Percentiles rank a stretch among this genome's conserved stretches.
Conservation (phyloP, 23 tunicate genomes). For the Ciona savignyi region DNA sequence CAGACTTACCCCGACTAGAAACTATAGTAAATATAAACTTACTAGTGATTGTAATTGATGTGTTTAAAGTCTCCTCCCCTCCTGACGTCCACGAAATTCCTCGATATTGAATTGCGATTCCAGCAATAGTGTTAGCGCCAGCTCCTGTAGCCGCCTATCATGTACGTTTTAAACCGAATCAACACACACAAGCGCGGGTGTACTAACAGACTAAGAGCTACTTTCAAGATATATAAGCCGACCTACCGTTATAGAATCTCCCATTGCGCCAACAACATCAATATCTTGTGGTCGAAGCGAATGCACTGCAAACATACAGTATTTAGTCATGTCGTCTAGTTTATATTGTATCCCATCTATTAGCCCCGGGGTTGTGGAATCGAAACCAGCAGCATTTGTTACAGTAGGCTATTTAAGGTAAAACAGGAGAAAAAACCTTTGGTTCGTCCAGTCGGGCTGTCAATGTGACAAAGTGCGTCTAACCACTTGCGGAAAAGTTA, state of each 20-base stretch:
- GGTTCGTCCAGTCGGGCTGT: no score
- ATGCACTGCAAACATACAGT: conserved; percentile 47
- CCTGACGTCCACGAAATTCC: conserved; percentile 64
- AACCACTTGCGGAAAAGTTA: no score
- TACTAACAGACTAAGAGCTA: no score
- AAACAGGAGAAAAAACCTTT: no score
- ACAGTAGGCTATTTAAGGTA: no score
- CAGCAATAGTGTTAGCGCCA: conserved; percentile 36
- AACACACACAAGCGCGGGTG: neutral
- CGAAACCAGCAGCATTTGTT: no score
- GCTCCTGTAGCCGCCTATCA: conserved; percentile 75
- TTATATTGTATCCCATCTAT: no score
- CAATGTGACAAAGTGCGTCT: no score
- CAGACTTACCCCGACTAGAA: neutral
- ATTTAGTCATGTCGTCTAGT: no score
- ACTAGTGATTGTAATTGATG: conserved; percentile 64
- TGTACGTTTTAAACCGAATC: neutral
- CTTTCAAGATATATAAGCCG: no score
- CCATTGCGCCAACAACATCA: conserved; percentile 69
- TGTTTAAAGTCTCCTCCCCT: conserved; percentile 44
- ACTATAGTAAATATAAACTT: conserved; percentile 1
- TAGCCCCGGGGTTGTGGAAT: no score
- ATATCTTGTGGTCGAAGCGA: conserved; percentile 53
- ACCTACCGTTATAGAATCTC: conserved; percentile 76
- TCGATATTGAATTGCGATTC: conserved; percentile 32